Percentiles rank a stretch among this genome's conserved stretches.
Evolutionary conservation across 2,113 vertebrate species (phyloP).

Genomic region (Callipepla squamata): DNA sequence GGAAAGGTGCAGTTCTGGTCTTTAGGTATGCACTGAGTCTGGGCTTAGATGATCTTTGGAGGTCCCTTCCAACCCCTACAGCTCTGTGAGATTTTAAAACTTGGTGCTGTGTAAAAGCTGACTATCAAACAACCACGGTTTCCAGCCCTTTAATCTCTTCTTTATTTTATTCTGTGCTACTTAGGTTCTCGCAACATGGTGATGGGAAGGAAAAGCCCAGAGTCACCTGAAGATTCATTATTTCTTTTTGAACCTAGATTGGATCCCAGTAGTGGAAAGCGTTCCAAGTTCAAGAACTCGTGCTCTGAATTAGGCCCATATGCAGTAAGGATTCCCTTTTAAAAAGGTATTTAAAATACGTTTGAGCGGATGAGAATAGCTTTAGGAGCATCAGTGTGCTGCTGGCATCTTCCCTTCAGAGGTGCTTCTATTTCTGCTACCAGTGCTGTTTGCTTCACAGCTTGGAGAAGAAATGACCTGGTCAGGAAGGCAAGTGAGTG

Average conservation of each 20-base stretch:
- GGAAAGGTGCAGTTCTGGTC: background rate
- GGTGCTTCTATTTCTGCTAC: background rate
- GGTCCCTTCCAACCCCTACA: no score
- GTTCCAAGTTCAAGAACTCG: background rate
- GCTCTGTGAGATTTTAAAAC: no score
- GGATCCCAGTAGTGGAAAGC: background rate
- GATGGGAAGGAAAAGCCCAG: constrained; percentile 11
- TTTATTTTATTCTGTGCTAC: background rate
- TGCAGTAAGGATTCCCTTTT: background rate
- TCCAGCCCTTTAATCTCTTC: background rate
- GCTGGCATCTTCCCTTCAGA: background rate
- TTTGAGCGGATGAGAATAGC: background rate
- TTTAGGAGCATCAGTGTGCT: background rate
- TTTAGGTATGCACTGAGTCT: background rate
- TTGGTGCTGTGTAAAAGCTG: background rate
- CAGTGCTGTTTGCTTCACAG: background rate
- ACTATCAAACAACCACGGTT: background rate
- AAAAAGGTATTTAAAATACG: background rate
- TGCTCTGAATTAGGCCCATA: background rate
- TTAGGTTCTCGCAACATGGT: background rate
- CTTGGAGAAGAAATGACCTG: background rate
- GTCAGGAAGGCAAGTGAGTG: background rate
- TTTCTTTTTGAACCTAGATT: background rate
- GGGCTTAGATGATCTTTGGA: no score
- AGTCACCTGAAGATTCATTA: background rate